A percentile compares a stretch with the other conserved stretches of the same genome.
These are phyloP conservation scores for Lucinisca nassula DNA, from an alignment of 2,888 invertebrate species.

Conservation along the genomic window DNA sequence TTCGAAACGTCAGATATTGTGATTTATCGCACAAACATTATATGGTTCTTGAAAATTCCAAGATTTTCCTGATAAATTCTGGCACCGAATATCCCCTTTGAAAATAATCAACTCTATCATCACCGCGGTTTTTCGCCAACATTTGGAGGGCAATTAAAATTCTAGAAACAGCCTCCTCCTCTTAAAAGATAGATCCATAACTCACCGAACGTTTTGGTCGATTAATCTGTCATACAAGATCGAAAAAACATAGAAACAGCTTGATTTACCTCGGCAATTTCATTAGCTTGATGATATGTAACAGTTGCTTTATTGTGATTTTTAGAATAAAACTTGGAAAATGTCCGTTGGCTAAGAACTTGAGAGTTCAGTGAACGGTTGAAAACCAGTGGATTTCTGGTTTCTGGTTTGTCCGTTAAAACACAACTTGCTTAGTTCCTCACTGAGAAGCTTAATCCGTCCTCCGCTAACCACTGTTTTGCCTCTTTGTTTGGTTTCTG, in stretches of 20 bases:
- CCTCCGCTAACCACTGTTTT: too few relatives aligned
- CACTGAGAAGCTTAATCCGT: too few relatives aligned
- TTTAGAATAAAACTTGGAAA: too few relatives aligned
- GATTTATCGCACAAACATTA: background rate
- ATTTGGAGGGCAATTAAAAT: background rate
- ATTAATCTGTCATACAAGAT: background rate
- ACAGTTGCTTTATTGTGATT: slow-evolving; percentile 9
- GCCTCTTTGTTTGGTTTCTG: too few relatives aligned
- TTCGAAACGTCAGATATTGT: background rate
- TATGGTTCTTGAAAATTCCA: background rate
- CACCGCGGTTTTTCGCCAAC: background rate
- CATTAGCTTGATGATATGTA: background rate
- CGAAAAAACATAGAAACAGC: slow-evolving; percentile 2
- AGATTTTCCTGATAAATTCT: background rate
- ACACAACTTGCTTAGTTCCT: too few relatives aligned
- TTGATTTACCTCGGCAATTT: background rate
- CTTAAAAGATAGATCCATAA: background rate
- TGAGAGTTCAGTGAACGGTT: too few relatives aligned
- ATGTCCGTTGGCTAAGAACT: too few relatives aligned
- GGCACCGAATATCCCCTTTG: background rate
- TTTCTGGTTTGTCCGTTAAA: too few relatives aligned
- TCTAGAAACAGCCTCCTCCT: background rate
- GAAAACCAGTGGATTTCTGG: too few relatives aligned
- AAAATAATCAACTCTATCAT: background rate
- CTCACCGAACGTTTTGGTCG: background rate